These are phyloP conservation scores for Xiphias gladius DNA, from an alignment of 2,113 vertebrate species.

Conservation along the genomic window DNA sequence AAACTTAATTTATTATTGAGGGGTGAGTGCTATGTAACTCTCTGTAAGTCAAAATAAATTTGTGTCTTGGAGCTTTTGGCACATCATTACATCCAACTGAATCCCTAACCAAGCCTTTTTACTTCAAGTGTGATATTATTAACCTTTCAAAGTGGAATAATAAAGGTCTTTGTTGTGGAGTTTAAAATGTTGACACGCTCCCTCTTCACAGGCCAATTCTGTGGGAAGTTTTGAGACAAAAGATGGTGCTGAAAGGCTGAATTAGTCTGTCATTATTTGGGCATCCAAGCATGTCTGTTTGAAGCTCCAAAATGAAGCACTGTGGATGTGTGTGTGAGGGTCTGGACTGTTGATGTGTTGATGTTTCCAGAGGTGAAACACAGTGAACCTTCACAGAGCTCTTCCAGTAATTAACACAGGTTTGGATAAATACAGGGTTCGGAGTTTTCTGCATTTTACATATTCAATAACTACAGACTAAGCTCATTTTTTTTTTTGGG, in stretches of 20 bases:
- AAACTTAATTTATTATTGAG: conserved; percentile 67
- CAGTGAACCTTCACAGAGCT: conserved; percentile 67
- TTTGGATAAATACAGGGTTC: conserved; percentile 37
- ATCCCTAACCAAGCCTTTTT: conserved; percentile 37
- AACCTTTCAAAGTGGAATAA: conserved; percentile 65
- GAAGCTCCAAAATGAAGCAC: conserved; percentile 53
- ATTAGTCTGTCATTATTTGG: conserved; percentile 76
- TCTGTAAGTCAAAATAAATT: conserved; percentile 69
- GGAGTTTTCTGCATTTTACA: conserved; percentile 36
- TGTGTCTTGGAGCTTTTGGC: conserved; percentile 53
- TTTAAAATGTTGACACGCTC: conserved; percentile 72
- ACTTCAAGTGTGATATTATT: conserved; percentile 59
- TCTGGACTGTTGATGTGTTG: conserved; percentile 65
- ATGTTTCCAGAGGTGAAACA: conserved; percentile 73
- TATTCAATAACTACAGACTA: conserved; percentile 48
- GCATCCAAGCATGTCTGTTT: conserved; percentile 58
- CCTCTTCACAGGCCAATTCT: conserved; percentile 51
- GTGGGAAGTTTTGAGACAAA: conserved; percentile 73
- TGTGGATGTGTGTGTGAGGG: conserved; percentile 34
- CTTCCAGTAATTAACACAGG: conserved; percentile 54
- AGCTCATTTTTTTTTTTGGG: background rate
- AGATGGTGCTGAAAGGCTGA: conserved; percentile 75
- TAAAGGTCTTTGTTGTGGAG: conserved; percentile 64
- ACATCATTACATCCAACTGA: conserved; percentile 46
- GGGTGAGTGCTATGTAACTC: conserved; percentile 54